Evolutionary conservation across 2,888 invertebrate species (phyloP).

Genomic region (Sclerodermus sp.): DNA sequence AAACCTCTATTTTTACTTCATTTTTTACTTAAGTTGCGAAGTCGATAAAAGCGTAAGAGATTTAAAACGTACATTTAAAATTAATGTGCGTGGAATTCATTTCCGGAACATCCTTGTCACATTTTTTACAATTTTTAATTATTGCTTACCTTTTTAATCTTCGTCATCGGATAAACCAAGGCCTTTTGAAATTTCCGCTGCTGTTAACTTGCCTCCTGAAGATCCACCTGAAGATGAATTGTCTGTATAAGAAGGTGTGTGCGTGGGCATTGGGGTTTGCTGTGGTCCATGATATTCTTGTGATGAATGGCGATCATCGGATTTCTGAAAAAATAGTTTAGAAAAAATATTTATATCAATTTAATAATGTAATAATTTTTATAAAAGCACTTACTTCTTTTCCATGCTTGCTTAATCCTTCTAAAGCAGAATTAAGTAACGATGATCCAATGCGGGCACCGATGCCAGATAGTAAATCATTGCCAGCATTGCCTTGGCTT

Average conservation of each 20-base stretch:
- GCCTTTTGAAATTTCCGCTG: slow-evolving; percentile 54
- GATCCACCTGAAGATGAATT: slow-evolving; percentile 33
- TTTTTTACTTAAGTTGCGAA: background rate
- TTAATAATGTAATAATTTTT: background rate
- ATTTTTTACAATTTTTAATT: background rate
- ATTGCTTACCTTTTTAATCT: slow-evolving; percentile 20
- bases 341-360: no score
- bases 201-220: slow-evolving; percentile 38
- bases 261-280: slow-evolving; percentile 21
- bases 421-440: slow-evolving; percentile 47
- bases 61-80: background rate
- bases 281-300: slow-evolving; percentile 23
- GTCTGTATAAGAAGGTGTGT: slow-evolving; percentile 26
- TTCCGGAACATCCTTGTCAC: background rate
- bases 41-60: slow-evolving; percentile 14
- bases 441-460: slow-evolving; percentile 45
- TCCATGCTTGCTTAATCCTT: slow-evolving; percentile 42
- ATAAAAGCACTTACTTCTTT: slow-evolving; percentile 41
- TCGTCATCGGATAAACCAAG: slow-evolving; percentile 48
- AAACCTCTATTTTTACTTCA: background rate
- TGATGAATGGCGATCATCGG: slow-evolving; percentile 25
- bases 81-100: no score
- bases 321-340: slow-evolving; percentile 24
- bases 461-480: slow-evolving; percentile 43
- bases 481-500: slow-evolving; percentile 21